Evolutionary conservation across 2,113 vertebrate genomes (phyloP), one percentile per base, ranked within the genome.

Genomic region (Anoura caudifer): DNA sequence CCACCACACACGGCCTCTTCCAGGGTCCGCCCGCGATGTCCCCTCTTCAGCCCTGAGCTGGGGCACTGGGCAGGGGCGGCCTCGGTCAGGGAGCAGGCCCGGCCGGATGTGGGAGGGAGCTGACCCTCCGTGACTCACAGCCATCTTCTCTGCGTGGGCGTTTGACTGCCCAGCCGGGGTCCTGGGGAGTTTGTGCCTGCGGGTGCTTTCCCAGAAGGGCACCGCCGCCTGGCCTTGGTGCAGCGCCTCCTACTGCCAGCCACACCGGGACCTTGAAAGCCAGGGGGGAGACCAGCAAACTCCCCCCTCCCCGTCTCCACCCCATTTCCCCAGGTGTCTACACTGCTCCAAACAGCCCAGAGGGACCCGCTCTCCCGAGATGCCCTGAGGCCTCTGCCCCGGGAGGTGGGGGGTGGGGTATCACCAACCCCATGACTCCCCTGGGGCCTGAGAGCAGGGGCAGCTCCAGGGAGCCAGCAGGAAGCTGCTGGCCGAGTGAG

Each of bases 11-110:
- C 8, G 6, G 5, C n/a, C 52, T 73, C 45, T 15, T 1, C 8
- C 3, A 11, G 45, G 33, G 63, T 8, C 50, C 45, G 20, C 9
- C 16, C 0, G 3, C 9, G 24, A 7, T 0, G 31, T 61, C 31
- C 26, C 38, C 8, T 19, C 56, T 45, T 45, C 7, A 9, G 4
- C 28, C 14, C 41, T 0, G 26, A 24, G 17, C 5, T 13, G 43
- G 8, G 52, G 33, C 3, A 2, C 79, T 1, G 45, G 50, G 73
- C 20, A 31, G 15, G 5, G 6, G 63, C 17, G 54, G 65, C 52
- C 67, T 38, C 1, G 10, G 90, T 31, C 43, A 76, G 50, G 65
- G 13, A 15, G 24, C 2, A 28, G 36, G 38, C 36, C 69, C 2
- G 4, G 50, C 22, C 33, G 8, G 17, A 79, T 4, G 0, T 3